Base-by-base conservation (phyloP, 2,113 vertebrate species). In the Columbina picui region DNA sequence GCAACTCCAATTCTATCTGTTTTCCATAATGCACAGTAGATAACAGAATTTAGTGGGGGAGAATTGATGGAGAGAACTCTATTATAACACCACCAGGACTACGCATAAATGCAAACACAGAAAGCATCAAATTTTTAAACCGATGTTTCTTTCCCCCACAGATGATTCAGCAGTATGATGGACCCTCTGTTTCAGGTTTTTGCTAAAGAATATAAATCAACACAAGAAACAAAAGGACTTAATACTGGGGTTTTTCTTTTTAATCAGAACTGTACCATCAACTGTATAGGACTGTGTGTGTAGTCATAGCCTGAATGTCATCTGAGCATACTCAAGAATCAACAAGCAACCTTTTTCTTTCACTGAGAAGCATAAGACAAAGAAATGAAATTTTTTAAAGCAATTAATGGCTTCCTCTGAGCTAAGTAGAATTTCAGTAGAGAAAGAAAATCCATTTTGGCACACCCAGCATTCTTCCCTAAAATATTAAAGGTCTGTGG, bases 341-440 rank as follows among this genome's bases (percentile, higher is more conserved):
- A 56, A 21, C 32, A 81, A 15, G 23, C 6, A 47, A 8, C 45
- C 5, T 64, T 88, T 47, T 56, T 70, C 55, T 36, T 38, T 29
- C 10, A 29, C 27, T 15, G 52, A 82, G 65, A 50, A 17, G 82
- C 0, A 0, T 18, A 78, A 67, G 38, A 21, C 0, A 14, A 16
- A 59, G 39, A 70, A 82, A 74, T n/a, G 19, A 85, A 4, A 6
- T 41, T 63, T 30, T 45, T 53, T 3, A 15, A 79, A 85, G 26
- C 4, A 65, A 21, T 65, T 36, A 74, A 27, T 55, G 63, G 23
- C 15, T 85, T 16, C 26, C 8, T 5, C 52, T 82, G 13, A 81
- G 21, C 50, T 59, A 82, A 75, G 32, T 34, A 10, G 9, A 87
- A 85, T 79, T 85, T 70, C 52, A 41, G n/a, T 9, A 50, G 57